Evolutionary conservation across 2,888 invertebrate genomes (phyloP), one percentile per base, ranked within the genome.

Genomic region (Tetropium fuscum): DNA sequence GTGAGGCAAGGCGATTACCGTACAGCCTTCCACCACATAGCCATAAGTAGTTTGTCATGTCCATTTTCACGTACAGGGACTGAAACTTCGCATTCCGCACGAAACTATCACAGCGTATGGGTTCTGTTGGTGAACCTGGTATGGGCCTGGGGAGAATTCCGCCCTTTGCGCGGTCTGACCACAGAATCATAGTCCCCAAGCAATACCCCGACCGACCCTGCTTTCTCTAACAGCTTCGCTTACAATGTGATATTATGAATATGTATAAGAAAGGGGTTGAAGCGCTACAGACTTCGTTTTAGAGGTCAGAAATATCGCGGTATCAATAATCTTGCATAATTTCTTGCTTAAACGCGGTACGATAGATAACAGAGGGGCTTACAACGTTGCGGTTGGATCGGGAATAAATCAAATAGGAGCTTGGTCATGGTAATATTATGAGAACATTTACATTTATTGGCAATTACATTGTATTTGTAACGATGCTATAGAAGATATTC

Each of bases 11-110:
- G n/a, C n/a, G n/a, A n/a, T n/a, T n/a, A n/a, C n/a, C n/a, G n/a
- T n/a, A n/a, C n/a, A n/a, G n/a, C n/a, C n/a, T n/a, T n/a, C 20
- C 8, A 22, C 15, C 49, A 13, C 15, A 18, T 13, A 6, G 38
- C 49, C 13, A 16, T 49, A 38, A 49, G 49, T 49, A 49, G 38
- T 49, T 49, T 25, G 49, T 38, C 49, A 49, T 49, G 49, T 49
- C 38, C 49, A 38, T 49, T 49, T 49, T 38, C 36, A 19, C 48
- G 11, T 20, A 18, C 11, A 13, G 20, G 34, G 13, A 48, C 34
- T n/a, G 49, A 49, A 34, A 38, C 38, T 30, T 25, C 47, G 19
- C 38, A 49, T 49, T 27, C 20, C 49, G 49, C 49, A 25, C 38
- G 27, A 13, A 49, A 38, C 25, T 49, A 49, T 49, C 49, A 49